Evolutionary conservation across 1,140 invertebrate species (phyloP), one percentile per base, ranked within the genome.

Genomic region (Nymphalis io): DNA sequence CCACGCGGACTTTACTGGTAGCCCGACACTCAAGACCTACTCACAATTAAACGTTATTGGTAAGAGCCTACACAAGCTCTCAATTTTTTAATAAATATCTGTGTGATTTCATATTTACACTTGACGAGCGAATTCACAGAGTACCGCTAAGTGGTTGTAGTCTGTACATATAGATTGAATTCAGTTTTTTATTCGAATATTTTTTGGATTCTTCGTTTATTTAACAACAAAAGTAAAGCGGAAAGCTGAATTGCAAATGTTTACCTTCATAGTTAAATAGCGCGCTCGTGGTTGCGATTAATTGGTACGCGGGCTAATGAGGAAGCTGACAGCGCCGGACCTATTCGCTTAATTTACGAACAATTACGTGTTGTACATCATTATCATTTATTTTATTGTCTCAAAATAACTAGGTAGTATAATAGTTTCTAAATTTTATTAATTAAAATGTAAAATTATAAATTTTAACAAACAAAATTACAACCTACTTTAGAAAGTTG

Each of bases 291-390:
- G 76, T 68, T 72, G 71, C 71, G 66, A 78, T 80, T 91, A 91
- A 91, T 91, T 91, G 88, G 81, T 69, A 58, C 77, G 77, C 82
- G 63, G 73, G 71, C 77, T 91, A 91, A 91, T 91, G 88, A 91
- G 88, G 88, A 90, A 82, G 83, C 87, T 81, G 84, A 84, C 85
- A 78, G 72, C 80, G 79, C 83, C 87, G 88, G 88, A 89, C 89
- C 88, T 84, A 84, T 88, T 88, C 83, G 78, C 80, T 83, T 69
- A 74, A 86, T 86, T 87, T 85, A 84, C 80, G 70, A 85, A 82
- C 85, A 84, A 87, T 86, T 83, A 82, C 71, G 75, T 82, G 64
- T 81, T 73, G 84, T 86, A 76, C 80, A 72, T 82, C 80, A 83
- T 83, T 72, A 78, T 55, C 44, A 69, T 67, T 63, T 66, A 65